phyloP scores from a whole-genome alignment of 2,888 invertebrate species.

The Drosophila engyochracea region DNA sequence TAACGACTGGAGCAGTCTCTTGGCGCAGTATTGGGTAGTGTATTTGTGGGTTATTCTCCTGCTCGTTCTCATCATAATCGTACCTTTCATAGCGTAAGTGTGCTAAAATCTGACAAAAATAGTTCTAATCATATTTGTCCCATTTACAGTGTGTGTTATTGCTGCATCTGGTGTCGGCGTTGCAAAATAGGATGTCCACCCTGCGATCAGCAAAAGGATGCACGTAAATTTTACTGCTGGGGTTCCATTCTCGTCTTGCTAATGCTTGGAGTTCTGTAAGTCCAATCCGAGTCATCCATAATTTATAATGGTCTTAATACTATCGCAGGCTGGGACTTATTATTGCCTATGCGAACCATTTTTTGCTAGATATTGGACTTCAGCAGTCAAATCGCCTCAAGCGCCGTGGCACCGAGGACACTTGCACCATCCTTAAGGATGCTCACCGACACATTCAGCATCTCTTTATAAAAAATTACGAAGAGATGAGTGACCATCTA shows the following conservation, averaged over 20 bases:
- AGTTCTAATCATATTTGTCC: rapidly evolving
- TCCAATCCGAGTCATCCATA: neutral
- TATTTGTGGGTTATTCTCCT: neutral
- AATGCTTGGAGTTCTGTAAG: neutral
- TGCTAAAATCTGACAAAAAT: neutral
- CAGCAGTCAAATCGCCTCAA: neutral
- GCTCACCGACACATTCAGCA: neutral
- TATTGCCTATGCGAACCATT: neutral
- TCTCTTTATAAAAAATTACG: neutral
- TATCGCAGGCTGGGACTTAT: constrained; percentile 1
- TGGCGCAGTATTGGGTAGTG: neutral
- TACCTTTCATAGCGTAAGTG: neutral
- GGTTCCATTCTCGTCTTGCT: neutral
- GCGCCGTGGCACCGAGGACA: neutral
- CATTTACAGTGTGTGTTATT: neutral
- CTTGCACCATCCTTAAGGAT: neutral
- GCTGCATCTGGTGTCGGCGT: constrained; percentile 1
- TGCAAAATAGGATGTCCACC: neutral
- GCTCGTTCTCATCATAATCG: neutral
- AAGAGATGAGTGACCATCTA: neutral
- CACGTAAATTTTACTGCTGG: neutral
- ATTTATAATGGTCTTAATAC: neutral
- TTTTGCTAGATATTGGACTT: neutral
- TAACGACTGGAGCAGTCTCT: neutral
- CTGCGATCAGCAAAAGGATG: neutral